Conservation (phyloP, 2,113 vertebrate genomes). For the Anolis carolinensis region DNA sequence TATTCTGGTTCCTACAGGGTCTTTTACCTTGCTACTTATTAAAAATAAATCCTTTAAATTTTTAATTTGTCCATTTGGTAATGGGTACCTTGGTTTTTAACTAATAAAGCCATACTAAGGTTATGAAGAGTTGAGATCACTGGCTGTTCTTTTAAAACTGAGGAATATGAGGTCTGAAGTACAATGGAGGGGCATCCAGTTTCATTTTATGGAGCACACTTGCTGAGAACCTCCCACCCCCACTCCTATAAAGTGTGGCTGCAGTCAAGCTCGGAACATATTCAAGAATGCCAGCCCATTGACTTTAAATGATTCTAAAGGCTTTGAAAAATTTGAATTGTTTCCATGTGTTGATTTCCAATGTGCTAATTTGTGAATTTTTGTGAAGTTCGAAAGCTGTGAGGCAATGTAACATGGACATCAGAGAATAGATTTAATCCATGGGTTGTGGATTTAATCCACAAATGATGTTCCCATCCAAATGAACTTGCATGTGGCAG, state of each 20-base stretch:
- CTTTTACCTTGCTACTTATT: conserved; percentile 21
- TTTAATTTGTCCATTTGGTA: neutral
- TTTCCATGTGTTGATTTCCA: conserved; percentile 26
- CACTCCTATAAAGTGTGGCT: neutral
- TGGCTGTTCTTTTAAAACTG: neutral
- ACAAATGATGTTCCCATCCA: neutral
- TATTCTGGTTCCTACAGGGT: neutral
- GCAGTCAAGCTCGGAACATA: neutral
- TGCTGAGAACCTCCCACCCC: neutral
- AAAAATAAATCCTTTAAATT: conserved; percentile 32
- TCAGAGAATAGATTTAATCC: neutral
- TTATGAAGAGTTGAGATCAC: conserved; percentile 22
- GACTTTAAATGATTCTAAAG: conserved; percentile 14
- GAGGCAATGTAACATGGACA: neutral
- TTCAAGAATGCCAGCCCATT: conserved; percentile 5
- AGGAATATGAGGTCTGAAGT: neutral
- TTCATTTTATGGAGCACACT: conserved; percentile 14
- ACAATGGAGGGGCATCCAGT: neutral
- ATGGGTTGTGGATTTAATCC: neutral
- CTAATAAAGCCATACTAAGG: conserved; percentile 1
- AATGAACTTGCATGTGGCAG: neutral
- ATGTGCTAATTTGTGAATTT: conserved; percentile 30
- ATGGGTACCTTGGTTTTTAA: conserved; percentile 9
- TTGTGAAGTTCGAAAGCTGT: neutral
- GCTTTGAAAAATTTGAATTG: conserved; percentile 24